Evolutionary conservation across 2,797 vertebrate species (phyloP), one percentile per base, ranked within the genome.

Genomic region (Chaenodraco wilsoni): DNA sequence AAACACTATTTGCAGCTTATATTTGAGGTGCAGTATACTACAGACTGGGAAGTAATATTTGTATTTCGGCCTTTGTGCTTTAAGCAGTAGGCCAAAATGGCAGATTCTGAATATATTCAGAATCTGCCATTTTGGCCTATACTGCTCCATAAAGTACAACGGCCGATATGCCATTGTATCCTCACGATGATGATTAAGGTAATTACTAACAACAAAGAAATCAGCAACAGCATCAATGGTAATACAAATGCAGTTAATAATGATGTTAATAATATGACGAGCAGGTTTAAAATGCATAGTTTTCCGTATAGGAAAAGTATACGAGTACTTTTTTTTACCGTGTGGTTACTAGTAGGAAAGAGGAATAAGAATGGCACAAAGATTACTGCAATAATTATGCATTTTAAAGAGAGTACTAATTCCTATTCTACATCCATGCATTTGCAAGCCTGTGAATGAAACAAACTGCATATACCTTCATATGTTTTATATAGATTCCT

Each of bases 391-490:
- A 54, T 12, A 49, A 27, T 54, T 50, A 52, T 51, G 23, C n/a
- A 9, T 44, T 49, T 49, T 51, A 5, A 52, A 58, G 58, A 4
- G 46, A 58, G 23, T 37, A 6, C 3, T 4, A 54, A 6, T 13
- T 13, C 2, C 23, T 11, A 16, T 41, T 4, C 5, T 14, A 2
- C 27, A 52, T 50, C 33, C 21, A 13, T 54, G 44, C 12, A 69
- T 51, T 55, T 46, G 2, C 17, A 33, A 14, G 5, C 13, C 19
- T 21, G 19, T 19, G 58, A 75, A 11, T 73, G 65, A 76, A 76
- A 84, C 70, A 74, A 65, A 75, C n/a, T 23, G 52, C 72, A 73
- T 76, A 73, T 76, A 55, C 69, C 52, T 84, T 76, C 64, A 46
- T 72, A 75, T 85, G 76, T 52, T 37, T 37, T 37, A 37, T 37